These are phyloP conservation scores for Chloroclysta siterata DNA, from an alignment of 2,888 invertebrate species.

Conservation along the genomic window DNA sequence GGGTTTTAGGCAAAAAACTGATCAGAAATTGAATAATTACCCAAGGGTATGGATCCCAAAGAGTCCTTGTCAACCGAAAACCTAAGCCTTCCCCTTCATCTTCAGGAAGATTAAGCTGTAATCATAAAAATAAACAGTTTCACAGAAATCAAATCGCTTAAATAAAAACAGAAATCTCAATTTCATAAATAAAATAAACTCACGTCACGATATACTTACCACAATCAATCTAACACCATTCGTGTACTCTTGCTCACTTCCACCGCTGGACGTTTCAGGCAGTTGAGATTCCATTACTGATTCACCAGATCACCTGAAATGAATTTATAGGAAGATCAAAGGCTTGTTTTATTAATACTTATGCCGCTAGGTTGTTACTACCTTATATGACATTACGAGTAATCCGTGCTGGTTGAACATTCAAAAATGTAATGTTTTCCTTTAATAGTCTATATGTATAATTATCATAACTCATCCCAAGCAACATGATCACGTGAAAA, in stretches of 20 bases:
- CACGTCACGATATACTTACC: conserved; percentile 8
- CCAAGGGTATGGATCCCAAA: conserved; percentile 94
- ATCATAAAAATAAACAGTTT: background rate
- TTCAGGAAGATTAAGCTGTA: conserved; percentile 84
- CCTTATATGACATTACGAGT: too few species aligned
- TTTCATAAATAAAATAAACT: background rate
- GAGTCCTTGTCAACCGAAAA: conserved; percentile 89
- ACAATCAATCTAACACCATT: conserved; percentile 56
- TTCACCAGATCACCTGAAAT: background rate
- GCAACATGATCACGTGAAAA: too few species aligned
- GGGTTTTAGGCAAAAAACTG: background rate
- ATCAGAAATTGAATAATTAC: conserved; percentile 60
- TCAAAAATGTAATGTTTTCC: too few species aligned
- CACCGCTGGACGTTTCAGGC: conserved; percentile 13
- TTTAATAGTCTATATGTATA: too few species aligned
- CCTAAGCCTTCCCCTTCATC: conserved; percentile 87
- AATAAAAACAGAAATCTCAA: conserved; percentile 17
- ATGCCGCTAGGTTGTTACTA: too few species aligned
- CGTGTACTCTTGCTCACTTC: conserved; percentile 40
- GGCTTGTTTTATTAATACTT: too few species aligned
- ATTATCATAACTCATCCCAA: too few species aligned
- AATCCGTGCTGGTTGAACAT: too few species aligned
- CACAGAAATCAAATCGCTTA: background rate
- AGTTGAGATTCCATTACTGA: conserved; percentile 11
- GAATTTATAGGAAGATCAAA: too few species aligned